Base-by-base conservation (phyloP, 1,140 invertebrate species). In the Megathymus violae region DNA sequence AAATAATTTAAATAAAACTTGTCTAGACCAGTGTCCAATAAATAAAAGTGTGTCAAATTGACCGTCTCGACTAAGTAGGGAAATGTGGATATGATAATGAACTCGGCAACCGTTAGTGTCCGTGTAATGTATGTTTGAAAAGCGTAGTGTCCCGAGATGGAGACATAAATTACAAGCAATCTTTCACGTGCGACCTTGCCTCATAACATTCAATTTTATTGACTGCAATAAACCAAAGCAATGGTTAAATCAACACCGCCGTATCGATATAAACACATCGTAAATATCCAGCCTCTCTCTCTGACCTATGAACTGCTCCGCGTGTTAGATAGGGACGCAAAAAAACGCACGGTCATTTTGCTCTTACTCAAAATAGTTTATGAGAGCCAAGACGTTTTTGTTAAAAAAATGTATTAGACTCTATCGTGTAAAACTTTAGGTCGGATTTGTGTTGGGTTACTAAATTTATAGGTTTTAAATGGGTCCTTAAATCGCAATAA, bases 401-500 rank as follows among this genome's bases (percentile, higher is more conserved):
- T 50, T 43, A 27, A 34, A 43, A 40, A 62, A 44, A n/a, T 61
- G 50, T 62, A 71, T 44, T 84, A 34, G 66, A 60, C 74, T 70
- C 62, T 84, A 74, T 68, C 36, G 0, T 0, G 4, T 17, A 10
- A 9, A 34, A 0, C 4, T 54, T 80, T 62, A 61, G 67, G 70
- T 65, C 64, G 14, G 10, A 56, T 73, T 68, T 82, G 6, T 41
- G n/a, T 27, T 73, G 61, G 40, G 19, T 15, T 46, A 46, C 36
- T 36, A 65, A 65, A 77, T 90, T 91, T 91, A 91, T 92, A 81
- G 82, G 76, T 84, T 91, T 92, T 90, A 89, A 91, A 92, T 90
- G 80, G 85, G 79, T 88, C 82, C 85, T 91, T 91, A 91, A 91
- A 91, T 91, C 68, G 88, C 89, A 91, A 91, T 91, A 92, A 91